Conservation (phyloP, 2,888 invertebrate genomes). For the Exephanes ischioxanthus region DNA sequence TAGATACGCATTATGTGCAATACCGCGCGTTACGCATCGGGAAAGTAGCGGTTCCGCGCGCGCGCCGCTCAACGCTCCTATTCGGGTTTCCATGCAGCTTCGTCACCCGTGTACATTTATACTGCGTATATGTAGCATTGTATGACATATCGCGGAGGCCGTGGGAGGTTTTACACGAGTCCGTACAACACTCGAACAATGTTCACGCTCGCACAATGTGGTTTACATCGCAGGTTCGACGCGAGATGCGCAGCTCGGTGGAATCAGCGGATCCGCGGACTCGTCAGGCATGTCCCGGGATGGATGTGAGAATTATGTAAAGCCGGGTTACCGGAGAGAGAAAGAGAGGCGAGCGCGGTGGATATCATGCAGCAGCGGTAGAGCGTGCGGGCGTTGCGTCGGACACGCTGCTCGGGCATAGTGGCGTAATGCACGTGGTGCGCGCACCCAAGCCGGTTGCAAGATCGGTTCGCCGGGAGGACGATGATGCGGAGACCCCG, state of each 20-base stretch:
- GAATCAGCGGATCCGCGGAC: conserved; percentile 25
- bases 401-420: conserved; percentile 49
- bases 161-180: conserved; percentile 61
- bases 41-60: conserved; percentile 50
- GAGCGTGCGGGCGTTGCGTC: conserved; percentile 54
- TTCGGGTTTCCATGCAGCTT: conserved; percentile 20
- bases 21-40: conserved; percentile 39
- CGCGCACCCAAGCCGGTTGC: conserved; percentile 27
- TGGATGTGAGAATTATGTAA: conserved; percentile 65
- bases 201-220: conserved; percentile 52
- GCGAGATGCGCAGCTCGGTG: conserved; percentile 30
- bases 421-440: conserved; percentile 51
- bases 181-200: conserved; percentile 55
- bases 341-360: conserved; percentile 24
- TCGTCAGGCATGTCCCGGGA: conserved; percentile 23
- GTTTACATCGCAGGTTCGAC: conserved; percentile 45
- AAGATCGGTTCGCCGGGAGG: conserved; percentile 1
- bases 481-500: conserved; percentile 21
- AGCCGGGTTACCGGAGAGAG: conserved; percentile 23
- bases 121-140: conserved; percentile 44
- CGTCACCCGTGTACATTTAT: background rate
- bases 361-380: conserved; percentile 17
- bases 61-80: background rate
- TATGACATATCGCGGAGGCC: conserved; percentile 61
- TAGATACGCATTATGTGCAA: conserved; percentile 23